Percentiles rank a stretch among this genome's conserved stretches.
Conservation (phyloP, 2,113 vertebrate species). For the Labrus mixtus region DNA sequence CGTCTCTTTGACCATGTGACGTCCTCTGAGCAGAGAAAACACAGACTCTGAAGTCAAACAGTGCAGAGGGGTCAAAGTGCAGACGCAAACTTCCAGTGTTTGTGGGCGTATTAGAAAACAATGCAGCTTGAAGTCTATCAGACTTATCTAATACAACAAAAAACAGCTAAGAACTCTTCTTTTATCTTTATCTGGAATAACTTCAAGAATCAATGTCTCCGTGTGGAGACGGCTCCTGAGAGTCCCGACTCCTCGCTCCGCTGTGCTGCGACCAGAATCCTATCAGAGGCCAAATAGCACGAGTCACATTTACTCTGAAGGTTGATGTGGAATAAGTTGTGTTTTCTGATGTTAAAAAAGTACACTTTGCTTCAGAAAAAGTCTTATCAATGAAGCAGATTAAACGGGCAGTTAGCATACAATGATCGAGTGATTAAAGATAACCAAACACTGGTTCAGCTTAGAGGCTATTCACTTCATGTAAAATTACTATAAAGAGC, state of each 20-base stretch:
- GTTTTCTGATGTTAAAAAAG: conserved; percentile 9
- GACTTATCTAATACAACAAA: conserved; percentile 37
- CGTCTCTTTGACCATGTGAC: not conserved
- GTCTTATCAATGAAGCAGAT: conserved; percentile 33
- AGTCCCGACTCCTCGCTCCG: conserved; percentile 50
- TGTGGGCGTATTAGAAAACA: conserved; percentile 46
- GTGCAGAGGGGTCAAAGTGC: conserved; percentile 47
- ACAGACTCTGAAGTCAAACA: conserved; percentile 31
- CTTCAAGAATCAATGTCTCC: conserved; percentile 58
- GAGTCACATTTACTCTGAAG: not conserved
- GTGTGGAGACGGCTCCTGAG: conserved; percentile 64
- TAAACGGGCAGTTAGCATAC: conserved; percentile 60
- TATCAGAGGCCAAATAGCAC: conserved; percentile 48
- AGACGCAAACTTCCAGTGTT: conserved; percentile 24
- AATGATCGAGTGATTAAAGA: conserved; percentile 60
- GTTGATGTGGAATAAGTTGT: not conserved
- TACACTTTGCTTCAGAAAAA: not conserved
- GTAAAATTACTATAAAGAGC: conserved; percentile 39
- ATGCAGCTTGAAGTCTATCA: conserved; percentile 52
- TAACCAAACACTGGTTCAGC: conserved; percentile 26
- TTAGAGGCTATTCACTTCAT: conserved; percentile 37
- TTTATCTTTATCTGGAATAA: conserved; percentile 64
- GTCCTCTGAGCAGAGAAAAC: not conserved
- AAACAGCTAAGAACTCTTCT: conserved; percentile 18
- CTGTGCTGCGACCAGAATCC: conserved; percentile 47